Base-by-base conservation (phyloP, 2,888 invertebrate species). In the Geophilus truncorum region DNA sequence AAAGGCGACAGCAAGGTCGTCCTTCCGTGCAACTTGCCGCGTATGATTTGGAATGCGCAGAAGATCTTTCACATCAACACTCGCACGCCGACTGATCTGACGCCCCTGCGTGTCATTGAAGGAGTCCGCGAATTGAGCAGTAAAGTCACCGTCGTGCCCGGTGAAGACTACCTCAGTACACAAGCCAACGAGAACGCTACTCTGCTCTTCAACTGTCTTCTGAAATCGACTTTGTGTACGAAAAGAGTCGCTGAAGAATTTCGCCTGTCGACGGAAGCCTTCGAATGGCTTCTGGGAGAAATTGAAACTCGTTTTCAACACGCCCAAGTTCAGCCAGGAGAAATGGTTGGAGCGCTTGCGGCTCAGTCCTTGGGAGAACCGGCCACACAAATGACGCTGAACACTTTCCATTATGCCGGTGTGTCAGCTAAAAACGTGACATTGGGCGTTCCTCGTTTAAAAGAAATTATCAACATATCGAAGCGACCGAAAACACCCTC, bases 361-460 rank as follows among this genome's bases (percentile, higher is more conserved):
- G 99, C 99, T 1, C 99, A 99, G 88, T 97, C 97, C 83, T 92
- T 99, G 32, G 99, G 99, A 85, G 99, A 99, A 87, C 99, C 99
- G 10, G 99, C 99, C 84, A 99, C 99, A 82, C 97, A 99, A 90
- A 98, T 98, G 97, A 98, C 98, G 87, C 89, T 99, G 87, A 99
- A 99, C 89, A 99, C 99, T 90, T 99, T 99, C 93, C 99, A 99
- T 90, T 99, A 98, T 89, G 99, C 99, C 89, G 99, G 99, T 91
- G 99, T 99, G 85, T 99, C 98, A 0, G 98, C 98, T 80, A 99
- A 99, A 89, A 99, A 99, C 90, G 98, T 99, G 90, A 99, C 99
- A 0, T 92, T 99, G 80, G 99, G 99, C 91, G 99, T 99, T 84
- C 99, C 99, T 0, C 92, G 99, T 86, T 89, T 99, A 23, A 99